Percentiles rank a stretch among this genome's conserved stretches.
Conservation (phyloP, 2,888 invertebrate genomes). For the Reticulitermes lucifugus region DNA sequence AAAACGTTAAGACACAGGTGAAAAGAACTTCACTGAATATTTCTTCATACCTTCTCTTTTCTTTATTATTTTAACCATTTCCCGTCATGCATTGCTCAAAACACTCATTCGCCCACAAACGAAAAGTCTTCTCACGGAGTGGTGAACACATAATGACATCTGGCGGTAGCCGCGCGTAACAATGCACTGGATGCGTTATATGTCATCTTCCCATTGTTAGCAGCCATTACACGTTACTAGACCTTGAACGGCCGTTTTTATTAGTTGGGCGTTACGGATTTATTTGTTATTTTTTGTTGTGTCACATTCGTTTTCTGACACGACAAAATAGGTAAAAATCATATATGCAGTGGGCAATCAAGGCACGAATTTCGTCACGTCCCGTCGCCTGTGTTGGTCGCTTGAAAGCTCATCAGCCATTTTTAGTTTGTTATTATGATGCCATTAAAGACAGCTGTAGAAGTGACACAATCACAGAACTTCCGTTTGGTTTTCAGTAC, state of each 20-base stretch:
- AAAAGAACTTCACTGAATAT: conserved; percentile 20
- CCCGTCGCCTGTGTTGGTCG: conserved; percentile 10
- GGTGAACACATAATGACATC: conserved; percentile 52
- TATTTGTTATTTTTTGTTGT: conserved; percentile 28
- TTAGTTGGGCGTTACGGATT: conserved; percentile 38
- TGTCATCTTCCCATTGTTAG: conserved; percentile 44
- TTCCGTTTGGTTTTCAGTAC: conserved; percentile 23
- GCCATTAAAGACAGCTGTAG: conserved; percentile 28
- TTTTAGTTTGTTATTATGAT: conserved; percentile 18
- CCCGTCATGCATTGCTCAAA: conserved; percentile 35
- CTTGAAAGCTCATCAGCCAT: background rate
- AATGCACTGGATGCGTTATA: conserved; percentile 35
- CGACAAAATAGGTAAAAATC: conserved; percentile 40
- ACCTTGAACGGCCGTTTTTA: conserved; percentile 45
- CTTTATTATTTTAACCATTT: conserved; percentile 9
- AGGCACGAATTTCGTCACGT: conserved; percentile 23
- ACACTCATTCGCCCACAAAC: conserved; percentile 38
- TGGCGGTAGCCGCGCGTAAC: conserved; percentile 48
- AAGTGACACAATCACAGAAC: background rate
- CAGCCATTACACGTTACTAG: conserved; percentile 42
- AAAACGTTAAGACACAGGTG: background rate
- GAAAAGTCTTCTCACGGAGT: conserved; percentile 45
- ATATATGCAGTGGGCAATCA: conserved; percentile 11
- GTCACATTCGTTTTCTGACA: conserved; percentile 15
- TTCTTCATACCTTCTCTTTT: conserved; percentile 17